Evolutionary conservation across 2,797 vertebrate species (phyloP).

Genomic region (Pseudochirops corinnae): DNA sequence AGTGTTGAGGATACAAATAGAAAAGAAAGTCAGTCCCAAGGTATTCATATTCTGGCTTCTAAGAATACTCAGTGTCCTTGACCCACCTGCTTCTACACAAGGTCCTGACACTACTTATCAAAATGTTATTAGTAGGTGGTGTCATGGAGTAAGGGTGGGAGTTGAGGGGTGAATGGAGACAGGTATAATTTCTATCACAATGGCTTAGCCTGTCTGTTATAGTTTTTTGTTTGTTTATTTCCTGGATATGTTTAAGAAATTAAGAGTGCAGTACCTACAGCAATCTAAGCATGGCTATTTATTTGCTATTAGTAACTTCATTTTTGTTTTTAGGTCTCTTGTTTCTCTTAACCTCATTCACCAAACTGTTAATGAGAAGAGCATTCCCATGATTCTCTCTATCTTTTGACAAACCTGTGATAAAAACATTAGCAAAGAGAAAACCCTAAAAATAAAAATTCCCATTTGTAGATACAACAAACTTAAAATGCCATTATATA

Average conservation of each 20-base stretch:
- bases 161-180: background rate
- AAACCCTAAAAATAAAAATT: constrained; percentile 81
- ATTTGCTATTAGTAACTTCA: background rate
- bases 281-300: background rate
- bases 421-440: constrained; percentile 81
- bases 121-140: background rate
- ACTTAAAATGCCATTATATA: constrained; percentile 86
- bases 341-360: constrained; percentile 48
- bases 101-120: background rate
- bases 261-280: background rate
- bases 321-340: background rate
- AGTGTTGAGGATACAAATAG: background rate
- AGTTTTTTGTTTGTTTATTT: background rate
- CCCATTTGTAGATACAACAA: constrained; percentile 85
- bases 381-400: constrained; percentile 32
- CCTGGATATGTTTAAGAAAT: background rate
- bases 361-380: constrained; percentile 67
- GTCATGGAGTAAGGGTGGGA: background rate
- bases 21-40: background rate
- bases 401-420: constrained; percentile 73
- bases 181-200: background rate
- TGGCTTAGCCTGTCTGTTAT: background rate
- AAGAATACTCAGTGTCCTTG: background rate
- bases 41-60: background rate
- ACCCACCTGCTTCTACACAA: background rate